Evolutionary conservation across 2,797 vertebrate species (phyloP), one percentile per base, ranked within the genome.

Genomic region (Sebastes trivittatus): DNA sequence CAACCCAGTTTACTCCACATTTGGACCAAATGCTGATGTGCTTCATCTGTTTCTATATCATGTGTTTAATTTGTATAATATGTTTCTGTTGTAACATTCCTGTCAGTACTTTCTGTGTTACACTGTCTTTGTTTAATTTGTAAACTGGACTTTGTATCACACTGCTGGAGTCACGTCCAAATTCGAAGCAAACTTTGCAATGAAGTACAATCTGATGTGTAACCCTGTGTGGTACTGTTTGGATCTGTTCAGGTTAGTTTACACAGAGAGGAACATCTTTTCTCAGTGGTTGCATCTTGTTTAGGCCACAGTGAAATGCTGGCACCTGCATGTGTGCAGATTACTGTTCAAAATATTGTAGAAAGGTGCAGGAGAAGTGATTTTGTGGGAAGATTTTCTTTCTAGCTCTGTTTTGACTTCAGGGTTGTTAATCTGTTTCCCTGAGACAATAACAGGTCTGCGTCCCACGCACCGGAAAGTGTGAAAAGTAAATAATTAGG

Each of bases 401-500:
- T 32, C 30, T 49, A 8, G 23, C 20, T 68, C 29, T 56, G 69
- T 77, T 83, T 81, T 79, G 82, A 63, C 55, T 54, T 58, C 1
- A 14, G 3, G 7, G 1, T 59, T 63, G 7, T 29, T 2, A n/a
- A 52, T 52, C 77, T 8, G 38, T 55, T 25, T 75, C 4, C 3
- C 59, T 62, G 23, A 62, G 27, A 69, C 63, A 49, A 58, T 22
- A 66, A 66, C 34, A 54, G 23, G 11, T 66, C 8, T 68, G 14
- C 1, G 2, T 73, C 63, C 11, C 14, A 10, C 13, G 36, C 32
- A 58, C 18, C 1, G 2, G 3, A 59, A 52, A 23, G 30, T 77
- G 25, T 23, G n/a, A 73, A 46, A 7, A 30, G 5, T 18, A 42
- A 46, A 60, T 69, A 16, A 22, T 61, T 61, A 38, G 2, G 5